Base-by-base conservation (phyloP, 2,797 vertebrate species). In the Muscicapa striata region DNA sequence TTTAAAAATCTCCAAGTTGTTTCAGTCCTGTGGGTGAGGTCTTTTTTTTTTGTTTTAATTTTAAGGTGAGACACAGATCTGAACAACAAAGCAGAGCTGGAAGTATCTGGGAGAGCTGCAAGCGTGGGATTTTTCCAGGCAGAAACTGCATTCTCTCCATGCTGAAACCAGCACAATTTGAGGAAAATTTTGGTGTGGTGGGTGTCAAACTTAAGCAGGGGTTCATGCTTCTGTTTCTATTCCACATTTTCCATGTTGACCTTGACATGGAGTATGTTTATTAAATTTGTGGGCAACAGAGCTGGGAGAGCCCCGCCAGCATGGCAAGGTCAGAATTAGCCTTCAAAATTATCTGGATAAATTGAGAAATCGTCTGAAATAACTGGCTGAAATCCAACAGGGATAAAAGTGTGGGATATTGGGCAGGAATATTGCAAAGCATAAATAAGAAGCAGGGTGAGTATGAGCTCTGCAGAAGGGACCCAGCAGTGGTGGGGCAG, bases 331-430 rank as follows among this genome's bases (percentile, higher is more conserved):
- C 80, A 90, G 61, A 93, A 95, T 51, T 13, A 88, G 54, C 73
- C 80, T 90, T 84, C 85, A 91, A 91, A 91, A 61, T 45, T 13
- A 54, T 74, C 62, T 32, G 69, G 90, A 74, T 64, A 93, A 81
- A 84, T 52, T 43, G 92, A 75, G 86, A 89, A 96, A 86, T 68
- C 1, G 0, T 84, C 92, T 78, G 86, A 96, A 94, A 68, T 43
- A 70, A 57, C 41, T 72, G 66, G 54, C 61, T 62, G 38, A 32
- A 92, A 68, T 88, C 83, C 93, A 93, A 7, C 5, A 40, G 87
- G 68, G 57, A 13, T 30, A 22, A 11, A 76, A 94, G 38, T 40
- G 49, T 5, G 6, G 40, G 83, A 20, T 80, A 32, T 8, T 38
- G 73, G 79, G 30, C 59, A 76, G 76, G 76, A 86, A 59, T 52